Evolutionary conservation across 2,113 vertebrate genomes (phyloP).

Genomic region (Butorides virescens): DNA sequence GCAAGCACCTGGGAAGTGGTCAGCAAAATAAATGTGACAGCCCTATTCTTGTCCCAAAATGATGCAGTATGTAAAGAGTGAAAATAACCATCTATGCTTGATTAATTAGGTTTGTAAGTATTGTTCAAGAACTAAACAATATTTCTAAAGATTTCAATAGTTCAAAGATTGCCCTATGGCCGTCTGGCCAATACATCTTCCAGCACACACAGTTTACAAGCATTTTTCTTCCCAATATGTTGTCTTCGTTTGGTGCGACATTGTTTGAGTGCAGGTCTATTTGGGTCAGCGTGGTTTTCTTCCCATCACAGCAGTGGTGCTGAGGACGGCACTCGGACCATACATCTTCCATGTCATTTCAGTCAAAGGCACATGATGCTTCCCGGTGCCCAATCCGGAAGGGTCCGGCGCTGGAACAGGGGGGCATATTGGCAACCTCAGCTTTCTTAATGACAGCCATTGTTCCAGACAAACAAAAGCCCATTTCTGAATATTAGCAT

Average conservation of each 20-base stretch:
- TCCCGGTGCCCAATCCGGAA: conserved; percentile 83
- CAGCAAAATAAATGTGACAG: conserved; percentile 69
- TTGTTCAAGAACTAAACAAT: conserved; percentile 83
- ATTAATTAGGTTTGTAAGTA: conserved; percentile 87
- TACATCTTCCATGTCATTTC: conserved; percentile 86
- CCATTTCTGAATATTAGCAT: conserved; percentile 78
- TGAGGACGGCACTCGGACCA: conserved; percentile 76
- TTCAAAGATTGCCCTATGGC: conserved; percentile 87
- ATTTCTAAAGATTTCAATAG: conserved; percentile 87
- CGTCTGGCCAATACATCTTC: conserved; percentile 82
- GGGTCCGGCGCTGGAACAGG: conserved; percentile 59
- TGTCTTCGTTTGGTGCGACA: conserved; percentile 84
- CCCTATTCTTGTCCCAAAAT: conserved; percentile 75
- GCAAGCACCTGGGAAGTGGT: conserved; percentile 67
- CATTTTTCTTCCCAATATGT: conserved; percentile 86
- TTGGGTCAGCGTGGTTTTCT: conserved; percentile 84
- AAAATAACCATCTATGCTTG: conserved; percentile 83
- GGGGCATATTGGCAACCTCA: conserved; percentile 81
- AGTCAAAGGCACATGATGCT: conserved; percentile 83
- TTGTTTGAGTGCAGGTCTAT: conserved; percentile 79
- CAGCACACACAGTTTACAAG: conserved; percentile 76
- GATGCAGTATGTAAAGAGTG: conserved; percentile 72
- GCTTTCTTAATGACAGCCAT: conserved; percentile 80
- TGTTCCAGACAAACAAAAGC: conserved; percentile 82
- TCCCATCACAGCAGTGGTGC: conserved; percentile 81